Percentiles rank a stretch among this genome's conserved stretches.
These are phyloP conservation scores for Conomelus anceps DNA, from an alignment of 2,888 invertebrate species.

Conservation along the genomic window DNA sequence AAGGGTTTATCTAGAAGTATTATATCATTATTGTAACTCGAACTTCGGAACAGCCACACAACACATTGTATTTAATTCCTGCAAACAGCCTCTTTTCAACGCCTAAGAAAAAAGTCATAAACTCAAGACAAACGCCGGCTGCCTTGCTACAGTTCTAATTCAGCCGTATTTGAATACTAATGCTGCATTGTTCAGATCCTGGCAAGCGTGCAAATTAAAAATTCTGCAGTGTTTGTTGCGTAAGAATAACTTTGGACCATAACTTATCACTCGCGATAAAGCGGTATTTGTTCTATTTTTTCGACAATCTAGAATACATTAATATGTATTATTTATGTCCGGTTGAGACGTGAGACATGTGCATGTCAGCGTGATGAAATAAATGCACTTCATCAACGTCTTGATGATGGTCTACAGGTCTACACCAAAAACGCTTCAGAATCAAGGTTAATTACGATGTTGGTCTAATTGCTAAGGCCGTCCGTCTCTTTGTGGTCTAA, in stretches of 20 bases:
- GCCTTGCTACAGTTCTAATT: not conserved
- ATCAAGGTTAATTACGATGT: not conserved
- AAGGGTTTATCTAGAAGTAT: not conserved
- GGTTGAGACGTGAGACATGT: not conserved
- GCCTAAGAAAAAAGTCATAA: not conserved
- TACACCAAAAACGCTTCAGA: not conserved
- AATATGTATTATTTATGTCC: not conserved
- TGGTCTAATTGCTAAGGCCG: not conserved
- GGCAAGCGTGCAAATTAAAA: not conserved
- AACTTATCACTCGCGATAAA: not conserved
- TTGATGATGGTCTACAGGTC: no score
- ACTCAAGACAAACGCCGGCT: not conserved
- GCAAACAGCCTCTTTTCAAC: not conserved
- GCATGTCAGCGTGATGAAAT: not conserved
- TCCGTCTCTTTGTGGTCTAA: not conserved
- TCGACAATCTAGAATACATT: not conserved
- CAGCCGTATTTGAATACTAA: not conserved
- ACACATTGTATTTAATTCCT: no score
- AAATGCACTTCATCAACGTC: not conserved
- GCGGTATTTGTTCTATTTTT: not conserved
- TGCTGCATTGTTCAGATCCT: not conserved
- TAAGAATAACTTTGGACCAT: not conserved
- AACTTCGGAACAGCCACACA: not conserved
- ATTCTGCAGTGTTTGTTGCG: not conserved
- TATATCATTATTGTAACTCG: not conserved